Percentiles rank a stretch among this genome's conserved stretches.
phyloP scores from a whole-genome alignment of 1,140 invertebrate genomes.

The Pseudoatta argentina region DNA sequence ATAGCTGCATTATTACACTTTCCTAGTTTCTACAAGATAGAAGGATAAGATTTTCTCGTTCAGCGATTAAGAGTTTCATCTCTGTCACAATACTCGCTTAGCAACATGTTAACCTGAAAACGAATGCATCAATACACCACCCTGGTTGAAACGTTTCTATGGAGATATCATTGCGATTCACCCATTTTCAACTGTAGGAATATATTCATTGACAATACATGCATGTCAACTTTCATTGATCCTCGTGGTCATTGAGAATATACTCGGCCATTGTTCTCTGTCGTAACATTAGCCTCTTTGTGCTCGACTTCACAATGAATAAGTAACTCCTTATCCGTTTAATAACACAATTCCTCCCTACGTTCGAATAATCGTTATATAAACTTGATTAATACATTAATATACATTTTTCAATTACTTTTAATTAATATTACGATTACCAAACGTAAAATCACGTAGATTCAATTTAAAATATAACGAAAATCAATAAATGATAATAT shows the following conservation, averaged over 20 bases:
- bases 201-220: constrained; percentile 39
- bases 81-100: constrained; percentile 4
- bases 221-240: constrained; percentile 54
- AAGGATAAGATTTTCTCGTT: neutral
- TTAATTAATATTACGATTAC: neutral
- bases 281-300: constrained; percentile 38
- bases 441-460: neutral
- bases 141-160: constrained; percentile 29
- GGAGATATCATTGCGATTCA: neutral
- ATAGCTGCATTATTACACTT: neutral
- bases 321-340: constrained; percentile 22
- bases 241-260: constrained; percentile 27
- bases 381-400: constrained; percentile 26
- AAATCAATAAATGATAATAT: neutral
- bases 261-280: constrained; percentile 43
- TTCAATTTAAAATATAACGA: neutral
- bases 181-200: neutral
- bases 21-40: neutral
- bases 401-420: neutral
- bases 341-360: neutral
- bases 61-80: constrained; percentile 3
- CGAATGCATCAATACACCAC: constrained; percentile 19
- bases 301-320: constrained; percentile 32
- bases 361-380: neutral
- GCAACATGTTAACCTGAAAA: constrained; percentile 24